Base-by-base conservation (phyloP, 1,140 invertebrate species). In the Drosophila orosa region DNA sequence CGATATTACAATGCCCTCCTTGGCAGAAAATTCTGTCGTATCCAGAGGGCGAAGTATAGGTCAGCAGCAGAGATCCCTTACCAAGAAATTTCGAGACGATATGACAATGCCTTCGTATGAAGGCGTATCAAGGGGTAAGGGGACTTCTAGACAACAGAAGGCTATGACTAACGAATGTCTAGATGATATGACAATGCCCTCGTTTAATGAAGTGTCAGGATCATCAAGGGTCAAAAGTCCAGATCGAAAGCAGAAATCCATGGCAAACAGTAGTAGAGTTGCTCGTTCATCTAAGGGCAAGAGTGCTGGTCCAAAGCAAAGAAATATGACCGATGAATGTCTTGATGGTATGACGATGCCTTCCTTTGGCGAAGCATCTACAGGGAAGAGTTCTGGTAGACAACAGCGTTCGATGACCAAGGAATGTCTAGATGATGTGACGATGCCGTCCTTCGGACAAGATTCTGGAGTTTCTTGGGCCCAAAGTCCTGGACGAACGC, bases 321-420 rank as follows among this genome's bases (percentile, higher is more conserved):
- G 17, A 12, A 12, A 50, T 2, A n/a, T 33, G n/a, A 22, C 40
- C 9, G 56, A 45, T 6, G 77, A 78, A 39, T 61, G 19, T 3
- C 9, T 78, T 3, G 47, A 78, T 1, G 44, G 76, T 3, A 37
- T 69, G 6, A 58, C 58, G 0, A 69, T 77, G 74, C 75, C 15
- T 3, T 22, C 44, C 7, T 12, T 2, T 5, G 0, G 4, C 19
- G 40, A 24, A 13, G 4, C 1, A 24, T 24, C 57, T 12, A 50
- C 5, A n/a, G 17, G 10, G 3, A 60, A 6, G 5, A 13, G 19
- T 15, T 2, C n/a, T 31, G 15, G 19, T 5, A 15, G 22, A 9
- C 19, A 24, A 22, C 57, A 17, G 3, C 17, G 22, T 9, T 22
- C 29, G 0, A 15, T 33, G 7, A 24, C 40, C 15, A 59, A 37